phyloP scores from a whole-genome alignment of 2,797 vertebrate species.

The Rhinogobio ventralis region DNA sequence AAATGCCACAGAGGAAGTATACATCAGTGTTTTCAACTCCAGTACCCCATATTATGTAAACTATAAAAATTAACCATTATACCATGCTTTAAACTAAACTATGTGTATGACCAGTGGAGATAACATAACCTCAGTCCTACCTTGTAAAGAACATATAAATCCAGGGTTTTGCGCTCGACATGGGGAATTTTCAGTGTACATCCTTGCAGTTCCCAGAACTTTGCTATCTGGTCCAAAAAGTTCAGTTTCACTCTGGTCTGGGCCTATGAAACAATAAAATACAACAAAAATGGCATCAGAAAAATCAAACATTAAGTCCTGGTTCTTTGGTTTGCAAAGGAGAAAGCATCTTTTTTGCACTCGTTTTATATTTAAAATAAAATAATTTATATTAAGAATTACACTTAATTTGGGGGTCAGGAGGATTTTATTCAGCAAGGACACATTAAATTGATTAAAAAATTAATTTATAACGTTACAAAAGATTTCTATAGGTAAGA shows the following conservation, averaged over 20 bases:
- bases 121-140: slow-evolving; percentile 68
- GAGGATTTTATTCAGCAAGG: not conserved
- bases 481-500: not conserved
- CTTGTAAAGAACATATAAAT: slow-evolving; percentile 96
- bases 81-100: not conserved
- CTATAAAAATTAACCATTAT: not conserved
- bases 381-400: not conserved
- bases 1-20: not conserved
- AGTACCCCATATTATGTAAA: no score
- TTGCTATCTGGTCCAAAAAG: slow-evolving; percentile 98
- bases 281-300: not conserved
- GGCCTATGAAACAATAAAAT: slow-evolving; percentile 76
- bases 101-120: not conserved
- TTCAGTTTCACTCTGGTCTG: slow-evolving; percentile 98
- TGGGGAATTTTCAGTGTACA: slow-evolving; percentile 97
- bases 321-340: not conserved
- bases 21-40: not conserved
- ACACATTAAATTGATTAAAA: not conserved
- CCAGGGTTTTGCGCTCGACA: slow-evolving; percentile 95
- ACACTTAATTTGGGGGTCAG: not conserved
- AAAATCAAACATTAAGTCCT: not conserved
- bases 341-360: not conserved
- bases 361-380: not conserved
- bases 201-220: slow-evolving; percentile 98
- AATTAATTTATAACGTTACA: not conserved